Evolutionary conservation across 2,888 invertebrate species (phyloP).

Genomic region (Drosophila subquinaria): DNA sequence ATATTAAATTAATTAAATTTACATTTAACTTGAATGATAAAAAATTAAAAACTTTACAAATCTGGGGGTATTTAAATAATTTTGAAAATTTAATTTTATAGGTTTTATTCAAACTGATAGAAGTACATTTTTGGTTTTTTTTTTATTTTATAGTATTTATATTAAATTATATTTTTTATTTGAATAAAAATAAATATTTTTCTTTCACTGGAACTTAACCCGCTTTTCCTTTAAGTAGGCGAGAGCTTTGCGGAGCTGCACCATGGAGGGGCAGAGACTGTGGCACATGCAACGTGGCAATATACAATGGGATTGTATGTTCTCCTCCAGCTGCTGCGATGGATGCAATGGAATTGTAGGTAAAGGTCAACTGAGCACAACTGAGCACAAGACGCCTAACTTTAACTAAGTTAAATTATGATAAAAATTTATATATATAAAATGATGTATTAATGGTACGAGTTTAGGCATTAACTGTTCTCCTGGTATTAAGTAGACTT

Average conservation of each 20-base stretch:
- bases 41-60: too few species aligned
- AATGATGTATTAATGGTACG: slow-evolving; percentile 5
- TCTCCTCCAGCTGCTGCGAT: slow-evolving; percentile 60
- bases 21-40: too few species aligned
- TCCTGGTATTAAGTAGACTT: slow-evolving; percentile 29
- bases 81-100: too few species aligned
- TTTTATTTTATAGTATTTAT: too few species aligned
- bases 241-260: slow-evolving; percentile 88
- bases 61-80: too few species aligned
- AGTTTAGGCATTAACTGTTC: slow-evolving; percentile 39
- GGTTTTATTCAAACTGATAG: too few species aligned
- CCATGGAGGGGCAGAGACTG: slow-evolving; percentile 86
- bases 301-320: slow-evolving; percentile 67
- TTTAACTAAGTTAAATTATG: slow-evolving; percentile 11
- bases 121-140: too few species aligned
- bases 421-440: slow-evolving; percentile 17
- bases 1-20: too few species aligned
- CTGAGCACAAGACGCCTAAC: slow-evolving; percentile 34
- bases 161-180: too few species aligned
- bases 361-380: slow-evolving; percentile 65
- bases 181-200: neutral
- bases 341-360: slow-evolving; percentile 61
- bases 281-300: slow-evolving; percentile 51
- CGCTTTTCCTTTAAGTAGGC: slow-evolving; percentile 83
- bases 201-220: neutral